Base-by-base conservation (phyloP, 2,888 invertebrate genomes). In the Agrotis puta region DNA sequence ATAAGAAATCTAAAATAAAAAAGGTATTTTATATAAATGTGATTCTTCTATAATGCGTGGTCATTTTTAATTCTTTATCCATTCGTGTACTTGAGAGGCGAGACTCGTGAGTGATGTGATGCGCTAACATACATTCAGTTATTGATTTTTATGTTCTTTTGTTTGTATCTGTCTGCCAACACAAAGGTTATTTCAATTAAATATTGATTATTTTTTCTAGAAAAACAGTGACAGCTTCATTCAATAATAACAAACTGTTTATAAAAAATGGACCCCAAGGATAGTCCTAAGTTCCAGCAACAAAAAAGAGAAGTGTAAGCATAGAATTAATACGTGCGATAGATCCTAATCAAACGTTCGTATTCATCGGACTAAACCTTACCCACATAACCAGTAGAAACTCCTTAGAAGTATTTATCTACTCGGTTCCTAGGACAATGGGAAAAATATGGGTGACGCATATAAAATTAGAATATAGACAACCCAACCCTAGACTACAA, bases 401-500 rank as follows among this genome's bases (percentile, higher is more conserved):
- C 47, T 33, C 27, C 48, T 72, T 53, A 24, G 6, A 53, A 57
- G 48, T n/a, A 18, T 64, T 54, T 61, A 64, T 66, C 51, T 61
- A 11, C 48, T 76, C 22, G 1, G 45, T 59, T 79, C 11, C 51
- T 56, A n/a, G 33, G 7, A 24, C 56, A 51, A 65, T 65, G 14
- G 63, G 56, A 27, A 75, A 70, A 75, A 79, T 33, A 13, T 27
- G 39, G 22, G 71, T 67, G 61, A 67, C 53, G 78, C 76, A 67
- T 80, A 71, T 54, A 0, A 51, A 67, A 80, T 80, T 67, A 62
- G 53, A 58, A 64, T 70, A 74, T 18, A 48, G 13, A 27, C 39
- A 53, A 43, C 33, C 56, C 24, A 39, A 45, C 53, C 33, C n/a
- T 45, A 54, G 20, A 53, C 18, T 53, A 39, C 22, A 63, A 63